Conservation (phyloP, 53 echinoderm and acorn worm species). For the Hippasteria phrygiana region DNA sequence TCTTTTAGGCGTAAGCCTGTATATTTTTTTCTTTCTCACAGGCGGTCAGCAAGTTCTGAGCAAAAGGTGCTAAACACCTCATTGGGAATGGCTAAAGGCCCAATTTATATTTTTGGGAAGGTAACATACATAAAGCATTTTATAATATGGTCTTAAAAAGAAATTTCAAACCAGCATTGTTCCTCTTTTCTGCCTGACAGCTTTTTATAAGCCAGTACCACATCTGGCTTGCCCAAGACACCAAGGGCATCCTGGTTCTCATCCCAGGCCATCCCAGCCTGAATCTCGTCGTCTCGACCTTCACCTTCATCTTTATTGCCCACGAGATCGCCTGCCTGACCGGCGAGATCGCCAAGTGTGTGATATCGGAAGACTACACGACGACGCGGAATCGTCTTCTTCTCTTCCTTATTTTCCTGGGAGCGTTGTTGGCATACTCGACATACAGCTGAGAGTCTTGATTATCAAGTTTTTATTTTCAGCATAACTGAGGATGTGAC, state of each 20-base stretch:
- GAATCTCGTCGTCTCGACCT: constrained; percentile 85
- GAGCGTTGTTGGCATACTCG: constrained; percentile 61
- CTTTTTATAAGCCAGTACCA: constrained; percentile 95
- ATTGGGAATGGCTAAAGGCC: no score
- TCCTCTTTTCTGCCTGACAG: constrained; percentile 57
- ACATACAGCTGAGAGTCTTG: neutral
- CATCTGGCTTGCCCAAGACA: constrained; percentile 96
- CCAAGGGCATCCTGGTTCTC: constrained; percentile 81
- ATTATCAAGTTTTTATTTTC: neutral
- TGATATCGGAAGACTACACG: constrained; percentile 75
- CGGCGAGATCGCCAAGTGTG: constrained; percentile 62
- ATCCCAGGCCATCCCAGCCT: constrained; percentile 86
- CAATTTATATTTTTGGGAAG: no score
- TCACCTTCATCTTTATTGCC: constrained; percentile 91
- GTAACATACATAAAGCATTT: no score
- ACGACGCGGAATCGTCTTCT: constrained; percentile 69
- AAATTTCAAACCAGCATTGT: no score
- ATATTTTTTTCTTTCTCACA: no score
- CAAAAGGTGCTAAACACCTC: no score
- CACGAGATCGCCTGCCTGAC: constrained; percentile 87
- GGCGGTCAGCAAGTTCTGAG: no score
- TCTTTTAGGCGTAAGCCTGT: no score
- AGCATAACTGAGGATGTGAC: no score
- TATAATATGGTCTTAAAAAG: no score
- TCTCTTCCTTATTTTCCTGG: constrained; percentile 60